Evolutionary conservation across 2,113 vertebrate species (phyloP).

Genomic region (Alectura lathami): DNA sequence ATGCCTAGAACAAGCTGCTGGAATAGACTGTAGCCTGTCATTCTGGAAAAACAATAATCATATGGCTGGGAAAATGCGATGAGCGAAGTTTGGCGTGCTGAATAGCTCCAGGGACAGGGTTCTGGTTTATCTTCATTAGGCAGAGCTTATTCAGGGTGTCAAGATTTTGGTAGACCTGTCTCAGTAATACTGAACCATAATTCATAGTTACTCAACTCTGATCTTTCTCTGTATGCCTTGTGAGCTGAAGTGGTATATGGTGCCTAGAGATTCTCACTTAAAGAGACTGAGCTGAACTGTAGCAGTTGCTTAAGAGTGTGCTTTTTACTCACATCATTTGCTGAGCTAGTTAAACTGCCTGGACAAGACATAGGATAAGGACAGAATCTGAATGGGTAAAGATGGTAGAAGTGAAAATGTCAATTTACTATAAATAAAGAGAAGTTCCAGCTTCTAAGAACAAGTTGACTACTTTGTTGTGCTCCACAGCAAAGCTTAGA

Average conservation of each 20-base stretch:
- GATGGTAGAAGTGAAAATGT: not conserved
- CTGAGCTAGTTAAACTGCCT: not conserved
- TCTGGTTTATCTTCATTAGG: not conserved
- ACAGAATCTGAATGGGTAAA: not conserved
- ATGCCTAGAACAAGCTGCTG: not conserved
- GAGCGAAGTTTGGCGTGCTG: not conserved
- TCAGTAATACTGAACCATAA: not conserved
- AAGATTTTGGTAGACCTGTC: not conserved
- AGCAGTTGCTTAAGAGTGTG: not conserved
- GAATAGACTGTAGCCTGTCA: not conserved
- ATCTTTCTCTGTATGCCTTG: not conserved
- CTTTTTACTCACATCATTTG: not conserved
- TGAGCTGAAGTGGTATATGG: not conserved
- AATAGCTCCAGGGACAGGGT: not conserved
- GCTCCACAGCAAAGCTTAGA: not conserved
- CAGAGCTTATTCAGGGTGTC: not conserved
- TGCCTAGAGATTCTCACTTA: not conserved
- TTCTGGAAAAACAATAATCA: fast-evolving
- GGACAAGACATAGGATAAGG: not conserved
- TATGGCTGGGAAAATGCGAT: not conserved
- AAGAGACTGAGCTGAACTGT: not conserved
- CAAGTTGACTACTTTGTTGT: not conserved
- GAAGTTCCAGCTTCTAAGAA: not conserved
- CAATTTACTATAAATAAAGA: not conserved
- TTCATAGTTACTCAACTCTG: not conserved